Percentiles rank a stretch among this genome's conserved stretches.
Evolutionary conservation across 2,797 vertebrate genomes (phyloP).

Genomic region (Danio albolineatus): DNA sequence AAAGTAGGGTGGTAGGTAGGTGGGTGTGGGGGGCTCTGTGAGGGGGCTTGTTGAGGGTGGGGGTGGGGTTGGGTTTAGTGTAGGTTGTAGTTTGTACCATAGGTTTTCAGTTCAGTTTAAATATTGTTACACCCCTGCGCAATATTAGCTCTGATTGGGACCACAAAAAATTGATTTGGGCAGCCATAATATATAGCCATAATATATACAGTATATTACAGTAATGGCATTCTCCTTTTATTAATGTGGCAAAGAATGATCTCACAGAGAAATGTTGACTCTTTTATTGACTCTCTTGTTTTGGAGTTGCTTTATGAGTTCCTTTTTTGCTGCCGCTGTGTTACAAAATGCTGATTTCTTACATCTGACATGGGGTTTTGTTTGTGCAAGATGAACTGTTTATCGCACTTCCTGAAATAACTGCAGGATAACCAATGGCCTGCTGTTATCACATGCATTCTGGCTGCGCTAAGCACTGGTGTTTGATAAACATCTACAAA

Average conservation of each 20-base stretch:
- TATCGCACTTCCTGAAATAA: conserved; percentile 8
- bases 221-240: neutral
- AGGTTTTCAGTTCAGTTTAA: no score
- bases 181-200: no score
- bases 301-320: neutral
- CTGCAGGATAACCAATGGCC: conserved; percentile 3
- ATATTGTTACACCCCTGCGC: no score
- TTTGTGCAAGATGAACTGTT: conserved; percentile 10
- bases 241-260: neutral
- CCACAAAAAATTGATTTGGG: no score
- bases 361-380: neutral
- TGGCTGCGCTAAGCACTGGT: neutral
- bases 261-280: neutral
- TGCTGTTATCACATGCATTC: conserved; percentile 16
- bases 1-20: no score
- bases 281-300: neutral
- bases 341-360: conserved; percentile 6
- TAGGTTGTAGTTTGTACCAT: no score
- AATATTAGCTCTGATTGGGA: no score
- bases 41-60: no score
- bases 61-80: no score
- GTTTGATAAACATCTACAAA: conserved; percentile 35
- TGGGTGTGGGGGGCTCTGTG: no score
- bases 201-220: no score
- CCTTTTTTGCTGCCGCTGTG: neutral